Evolutionary conservation across 1,140 invertebrate genomes (phyloP).

Genomic region (Cydia fagiglandana): DNA sequence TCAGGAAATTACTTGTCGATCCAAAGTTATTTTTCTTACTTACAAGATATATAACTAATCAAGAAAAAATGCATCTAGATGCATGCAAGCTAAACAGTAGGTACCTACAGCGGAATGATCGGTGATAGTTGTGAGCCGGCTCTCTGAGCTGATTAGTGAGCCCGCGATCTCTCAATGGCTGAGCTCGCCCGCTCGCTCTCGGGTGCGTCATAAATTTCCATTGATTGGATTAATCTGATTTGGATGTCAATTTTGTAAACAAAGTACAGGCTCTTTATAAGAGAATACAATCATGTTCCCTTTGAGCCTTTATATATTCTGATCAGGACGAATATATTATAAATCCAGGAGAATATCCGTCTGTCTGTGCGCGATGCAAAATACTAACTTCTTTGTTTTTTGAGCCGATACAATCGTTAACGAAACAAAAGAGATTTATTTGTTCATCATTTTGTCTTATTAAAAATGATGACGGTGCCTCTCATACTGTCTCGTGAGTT

Average conservation of each 20-base stretch:
- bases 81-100: not conserved
- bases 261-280: slow-evolving; percentile 74
- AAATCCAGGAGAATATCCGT: slow-evolving; percentile 55
- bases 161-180: slow-evolving; percentile 67
- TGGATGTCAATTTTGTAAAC: slow-evolving; percentile 77
- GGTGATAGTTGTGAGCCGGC: slow-evolving; percentile 45
- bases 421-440: slow-evolving; percentile 70
- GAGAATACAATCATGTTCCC: slow-evolving; percentile 69
- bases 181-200: slow-evolving; percentile 53
- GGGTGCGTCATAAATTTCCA: slow-evolving; percentile 79
- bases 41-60: too few species aligned
- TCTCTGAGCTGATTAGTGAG: slow-evolving; percentile 67
- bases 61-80: too few species aligned
- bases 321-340: slow-evolving; percentile 65
- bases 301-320: slow-evolving; percentile 61
- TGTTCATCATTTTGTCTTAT: slow-evolving; percentile 73
- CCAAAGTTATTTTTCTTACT: too few species aligned
- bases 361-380: slow-evolving; percentile 54
- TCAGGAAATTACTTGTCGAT: not conserved
- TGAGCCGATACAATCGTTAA: slow-evolving; percentile 65
- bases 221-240: slow-evolving; percentile 81
- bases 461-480: slow-evolving; percentile 67
- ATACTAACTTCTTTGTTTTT: slow-evolving; percentile 55
- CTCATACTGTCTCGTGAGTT: slow-evolving; percentile 42
- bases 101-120: not conserved